phyloP scores from a whole-genome alignment of 2,113 vertebrate species.

The Xiphophorus maculatus region DNA sequence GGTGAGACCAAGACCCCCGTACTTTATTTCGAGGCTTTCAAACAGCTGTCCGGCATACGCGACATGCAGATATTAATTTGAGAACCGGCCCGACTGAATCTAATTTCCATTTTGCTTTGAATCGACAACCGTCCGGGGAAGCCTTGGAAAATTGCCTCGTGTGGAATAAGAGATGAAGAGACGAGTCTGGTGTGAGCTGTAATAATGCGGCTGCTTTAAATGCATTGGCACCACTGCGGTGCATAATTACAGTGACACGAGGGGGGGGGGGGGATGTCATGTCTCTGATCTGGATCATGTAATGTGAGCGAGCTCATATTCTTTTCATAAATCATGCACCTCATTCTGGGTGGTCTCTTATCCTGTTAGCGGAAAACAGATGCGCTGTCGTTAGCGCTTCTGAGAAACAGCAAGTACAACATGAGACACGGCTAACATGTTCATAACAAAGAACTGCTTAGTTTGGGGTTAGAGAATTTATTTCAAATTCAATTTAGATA shows the following conservation, averaged over 20 bases:
- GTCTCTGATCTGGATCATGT: slow-evolving; percentile 58
- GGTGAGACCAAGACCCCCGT: slow-evolving; percentile 36
- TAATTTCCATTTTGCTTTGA: slow-evolving; percentile 63
- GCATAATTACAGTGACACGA: slow-evolving; percentile 64
- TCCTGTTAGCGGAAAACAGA: slow-evolving; percentile 44
- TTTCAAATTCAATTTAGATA: background rate
- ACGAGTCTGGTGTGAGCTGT: slow-evolving; percentile 65
- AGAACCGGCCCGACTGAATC: slow-evolving; percentile 55
- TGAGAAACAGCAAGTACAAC: background rate
- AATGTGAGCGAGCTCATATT: slow-evolving; percentile 39
- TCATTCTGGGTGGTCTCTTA: slow-evolving; percentile 52
- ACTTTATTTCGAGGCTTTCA: slow-evolving; percentile 48
- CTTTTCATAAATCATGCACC: slow-evolving; percentile 52
- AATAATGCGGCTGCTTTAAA: slow-evolving; percentile 73
- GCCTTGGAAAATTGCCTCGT: slow-evolving; percentile 64
- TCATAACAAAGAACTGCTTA: background rate
- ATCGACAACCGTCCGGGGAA: slow-evolving; percentile 71
- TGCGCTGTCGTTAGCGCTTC: slow-evolving; percentile 6
- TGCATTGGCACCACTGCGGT: slow-evolving; percentile 61
- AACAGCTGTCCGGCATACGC: slow-evolving; percentile 45
- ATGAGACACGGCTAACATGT: background rate
- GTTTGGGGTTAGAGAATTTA: background rate
- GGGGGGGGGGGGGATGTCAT: slow-evolving; percentile 15
- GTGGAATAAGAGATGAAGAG: slow-evolving; percentile 71
- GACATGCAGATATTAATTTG: slow-evolving; percentile 54